Evolutionary conservation across 2,888 invertebrate species (phyloP).

Genomic region (Cyclophora punctaria): DNA sequence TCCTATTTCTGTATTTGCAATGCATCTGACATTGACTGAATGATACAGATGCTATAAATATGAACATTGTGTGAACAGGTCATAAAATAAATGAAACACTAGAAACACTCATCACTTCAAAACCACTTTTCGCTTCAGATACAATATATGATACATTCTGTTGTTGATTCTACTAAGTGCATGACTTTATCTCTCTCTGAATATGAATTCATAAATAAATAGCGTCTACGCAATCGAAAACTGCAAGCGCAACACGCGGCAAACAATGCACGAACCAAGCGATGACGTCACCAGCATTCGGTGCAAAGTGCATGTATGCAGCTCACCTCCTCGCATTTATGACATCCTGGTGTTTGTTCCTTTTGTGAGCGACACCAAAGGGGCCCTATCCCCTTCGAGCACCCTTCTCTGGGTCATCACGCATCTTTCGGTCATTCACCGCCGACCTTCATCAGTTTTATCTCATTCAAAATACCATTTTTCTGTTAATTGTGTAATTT

Average conservation of each 20-base stretch:
- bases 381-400: constrained; percentile 71
- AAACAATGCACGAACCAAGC: constrained; percentile 60
- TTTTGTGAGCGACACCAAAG: constrained; percentile 70
- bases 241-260: constrained; percentile 31
- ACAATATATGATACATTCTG: too few species aligned
- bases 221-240: constrained; percentile 38
- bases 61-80: too few species aligned
- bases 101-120: too few species aligned
- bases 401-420: constrained; percentile 72
- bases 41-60: too few species aligned
- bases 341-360: constrained; percentile 67
- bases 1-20: too few species aligned
- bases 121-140: too few species aligned
- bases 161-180: not conserved
- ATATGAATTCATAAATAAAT: constrained; percentile 16
- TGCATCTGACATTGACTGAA: too few species aligned
- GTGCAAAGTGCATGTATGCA: constrained; percentile 75
- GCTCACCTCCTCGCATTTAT: constrained; percentile 62
- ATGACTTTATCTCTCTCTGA: not conserved
- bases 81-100: too few species aligned
- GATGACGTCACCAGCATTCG: constrained; percentile 65
- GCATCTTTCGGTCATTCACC: constrained; percentile 58
- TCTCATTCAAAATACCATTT: too few species aligned
- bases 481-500: too few species aligned
- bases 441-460: constrained; percentile 29